Evolutionary conservation across 2,888 invertebrate species (phyloP).

Genomic region (Spodoptera exigua): DNA sequence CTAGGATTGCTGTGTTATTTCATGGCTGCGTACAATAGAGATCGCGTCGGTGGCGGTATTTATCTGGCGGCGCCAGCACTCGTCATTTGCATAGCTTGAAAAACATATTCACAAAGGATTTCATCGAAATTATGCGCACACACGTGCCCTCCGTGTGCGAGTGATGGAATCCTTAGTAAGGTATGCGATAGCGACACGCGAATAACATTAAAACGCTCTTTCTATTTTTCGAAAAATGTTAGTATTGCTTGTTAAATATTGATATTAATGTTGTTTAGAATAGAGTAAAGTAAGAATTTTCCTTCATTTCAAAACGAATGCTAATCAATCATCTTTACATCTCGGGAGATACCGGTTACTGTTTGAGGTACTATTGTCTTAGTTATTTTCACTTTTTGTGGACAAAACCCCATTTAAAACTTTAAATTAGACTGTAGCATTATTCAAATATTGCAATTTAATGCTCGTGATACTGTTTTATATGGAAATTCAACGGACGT

Average conservation of each 20-base stretch:
- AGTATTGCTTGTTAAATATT: conserved; percentile 14
- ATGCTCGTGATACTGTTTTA: no score
- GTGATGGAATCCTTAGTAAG: conserved; percentile 68
- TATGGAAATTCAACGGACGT: background rate
- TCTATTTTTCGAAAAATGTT: conserved; percentile 40
- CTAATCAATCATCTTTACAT: conserved; percentile 9
- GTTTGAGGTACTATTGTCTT: conserved; percentile 1
- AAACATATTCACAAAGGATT: conserved; percentile 70
- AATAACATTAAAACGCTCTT: conserved; percentile 50
- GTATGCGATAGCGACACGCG: conserved; percentile 52
- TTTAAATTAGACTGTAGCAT: no score
- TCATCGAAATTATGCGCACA: conserved; percentile 80
- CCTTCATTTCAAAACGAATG: conserved; percentile 18
- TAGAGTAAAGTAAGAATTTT: conserved; percentile 7
- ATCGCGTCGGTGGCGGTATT: conserved; percentile 49
- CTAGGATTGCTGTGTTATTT: conserved; percentile 50
- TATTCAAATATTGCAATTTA: no score
- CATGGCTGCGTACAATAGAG: conserved; percentile 44
- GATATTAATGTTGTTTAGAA: conserved; percentile 4
- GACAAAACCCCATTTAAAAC: no score
- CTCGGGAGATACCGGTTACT: background rate
- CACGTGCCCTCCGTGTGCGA: conserved; percentile 67
- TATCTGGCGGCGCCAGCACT: conserved; percentile 64
- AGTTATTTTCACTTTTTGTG: conserved; percentile 11
- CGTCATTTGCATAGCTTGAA: conserved; percentile 70